phyloP scores from a whole-genome alignment of 2,113 vertebrate species.

The Cynoglossus semilaevis region DNA sequence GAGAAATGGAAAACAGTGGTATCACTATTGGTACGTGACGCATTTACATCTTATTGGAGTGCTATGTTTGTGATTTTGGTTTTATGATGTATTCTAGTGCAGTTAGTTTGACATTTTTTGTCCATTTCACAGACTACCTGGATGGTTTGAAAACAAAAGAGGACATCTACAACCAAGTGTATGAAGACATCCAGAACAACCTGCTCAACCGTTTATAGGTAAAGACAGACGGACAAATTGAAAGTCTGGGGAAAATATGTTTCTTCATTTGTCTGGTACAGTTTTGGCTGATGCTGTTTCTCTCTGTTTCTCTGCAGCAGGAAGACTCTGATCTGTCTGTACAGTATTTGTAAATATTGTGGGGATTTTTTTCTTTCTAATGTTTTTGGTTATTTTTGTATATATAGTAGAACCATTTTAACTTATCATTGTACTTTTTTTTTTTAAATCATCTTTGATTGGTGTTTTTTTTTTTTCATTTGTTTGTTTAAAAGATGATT shows the following conservation, averaged over 20 bases:
- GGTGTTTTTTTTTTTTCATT: slow-evolving; percentile 7
- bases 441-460: slow-evolving; percentile 34
- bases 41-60: too few relatives aligned
- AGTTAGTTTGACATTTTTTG: too few relatives aligned
- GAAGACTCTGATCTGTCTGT: slow-evolving; percentile 57
- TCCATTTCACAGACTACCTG: slow-evolving; percentile 65
- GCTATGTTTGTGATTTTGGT: neutral
- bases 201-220: slow-evolving; percentile 83
- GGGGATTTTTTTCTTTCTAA: slow-evolving; percentile 37
- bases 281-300: neutral
- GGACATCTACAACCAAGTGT: slow-evolving; percentile 75
- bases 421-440: slow-evolving; percentile 62
- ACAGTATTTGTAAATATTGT: slow-evolving; percentile 76
- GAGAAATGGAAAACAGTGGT: slow-evolving; percentile 68
- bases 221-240: neutral
- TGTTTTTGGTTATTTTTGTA: slow-evolving; percentile 34
- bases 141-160: slow-evolving; percentile 78
- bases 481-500: slow-evolving; percentile 6
- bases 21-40: slow-evolving; percentile 67
- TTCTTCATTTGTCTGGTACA: neutral
- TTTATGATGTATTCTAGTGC: neutral
- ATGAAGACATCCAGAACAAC: slow-evolving; percentile 79
- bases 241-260: neutral
- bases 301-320: slow-evolving; percentile 64
- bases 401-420: slow-evolving; percentile 49